Evolutionary conservation across 1,140 invertebrate species (phyloP), one percentile per base, ranked within the genome.

Genomic region (Neelides sp.): DNA sequence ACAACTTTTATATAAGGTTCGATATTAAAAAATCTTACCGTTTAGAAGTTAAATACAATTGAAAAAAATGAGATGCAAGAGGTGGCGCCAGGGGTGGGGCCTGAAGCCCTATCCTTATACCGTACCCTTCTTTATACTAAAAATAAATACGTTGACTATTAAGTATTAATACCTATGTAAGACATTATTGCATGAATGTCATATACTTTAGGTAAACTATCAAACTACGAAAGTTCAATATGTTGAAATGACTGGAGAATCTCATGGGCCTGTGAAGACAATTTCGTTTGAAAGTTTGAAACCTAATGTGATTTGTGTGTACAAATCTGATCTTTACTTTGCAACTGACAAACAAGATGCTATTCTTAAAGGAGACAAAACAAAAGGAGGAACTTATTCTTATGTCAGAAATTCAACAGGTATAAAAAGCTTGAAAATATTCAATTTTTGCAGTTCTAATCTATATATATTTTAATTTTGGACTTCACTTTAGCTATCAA

Each of bases 351-450:
- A 71, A 48, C 69, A 73, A 53, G 66, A 64, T 36, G 67, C 72
- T 5, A 78, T 83, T 54, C 72, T 74, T 54, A 66, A 71, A 3
- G 72, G 76, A 17, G 66, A 74, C 58, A 75, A 75, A 61, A 68
- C 64, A 2, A 66, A 55, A 50, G 73, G 69, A 42, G 62, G 28
- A 24, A 62, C 69, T 43, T 64, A 65, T 45, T 50, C 60, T 50
- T 19, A 49, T 8, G 60, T 80, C 22, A 59, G 76, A n/a, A 74
- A 76, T 39, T 75, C 78, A 62, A 80, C 79, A 5, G 73, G 76
- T 75, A 63, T n/a, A n/a, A n/a, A n/a, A n/a, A n/a, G n/a, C n/a
- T n/a, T n/a, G n/a, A n/a, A n/a, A n/a, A n/a, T n/a, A 57, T 60
- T 44, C 1, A n/a, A 45, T 12, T 23, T 20, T 8, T 22, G 15